Conservation (phyloP, 2,113 vertebrate genomes). For the Brachionichthys hirsutus region DNA sequence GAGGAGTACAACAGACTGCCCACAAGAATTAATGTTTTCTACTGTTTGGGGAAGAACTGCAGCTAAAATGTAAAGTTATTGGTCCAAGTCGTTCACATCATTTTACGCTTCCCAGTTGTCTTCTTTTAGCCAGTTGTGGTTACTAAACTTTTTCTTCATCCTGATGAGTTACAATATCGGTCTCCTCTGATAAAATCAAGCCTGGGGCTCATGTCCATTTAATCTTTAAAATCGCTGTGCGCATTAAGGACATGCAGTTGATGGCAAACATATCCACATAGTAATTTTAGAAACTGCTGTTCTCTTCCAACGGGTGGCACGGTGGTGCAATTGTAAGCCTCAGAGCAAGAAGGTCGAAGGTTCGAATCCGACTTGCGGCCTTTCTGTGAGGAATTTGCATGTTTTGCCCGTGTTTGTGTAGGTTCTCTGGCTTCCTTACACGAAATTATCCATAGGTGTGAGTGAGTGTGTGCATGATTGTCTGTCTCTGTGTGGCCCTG, state of each 20-base stretch:
- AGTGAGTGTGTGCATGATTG: too few species aligned
- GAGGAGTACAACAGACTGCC: neutral
- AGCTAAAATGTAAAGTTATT: neutral
- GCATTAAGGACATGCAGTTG: conserved; percentile 41
- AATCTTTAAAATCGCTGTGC: conserved; percentile 41
- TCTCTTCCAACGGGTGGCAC: too few species aligned
- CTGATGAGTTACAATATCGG: conserved; percentile 25
- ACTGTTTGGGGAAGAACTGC: neutral
- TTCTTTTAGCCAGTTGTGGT: conserved; percentile 12
- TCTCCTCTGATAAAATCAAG: conserved; percentile 34
- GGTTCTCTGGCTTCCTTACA: too few species aligned
- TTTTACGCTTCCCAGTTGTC: conserved; percentile 1
- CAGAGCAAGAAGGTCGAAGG: too few species aligned
- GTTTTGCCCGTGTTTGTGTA: too few species aligned
- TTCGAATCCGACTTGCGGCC: too few species aligned
- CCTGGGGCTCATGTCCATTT: conserved; percentile 36
- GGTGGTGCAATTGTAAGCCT: too few species aligned
- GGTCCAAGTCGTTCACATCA: neutral
- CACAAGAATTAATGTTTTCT: conserved; percentile 14
- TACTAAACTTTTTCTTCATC: conserved; percentile 30
- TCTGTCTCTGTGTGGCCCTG: too few species aligned
- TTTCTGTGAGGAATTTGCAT: too few species aligned
- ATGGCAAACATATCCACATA: conserved; percentile 44
- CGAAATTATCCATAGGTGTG: too few species aligned
- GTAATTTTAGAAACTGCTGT: conserved; percentile 37